Conservation (phyloP, 2,888 invertebrate species). For the Antitype chi region DNA sequence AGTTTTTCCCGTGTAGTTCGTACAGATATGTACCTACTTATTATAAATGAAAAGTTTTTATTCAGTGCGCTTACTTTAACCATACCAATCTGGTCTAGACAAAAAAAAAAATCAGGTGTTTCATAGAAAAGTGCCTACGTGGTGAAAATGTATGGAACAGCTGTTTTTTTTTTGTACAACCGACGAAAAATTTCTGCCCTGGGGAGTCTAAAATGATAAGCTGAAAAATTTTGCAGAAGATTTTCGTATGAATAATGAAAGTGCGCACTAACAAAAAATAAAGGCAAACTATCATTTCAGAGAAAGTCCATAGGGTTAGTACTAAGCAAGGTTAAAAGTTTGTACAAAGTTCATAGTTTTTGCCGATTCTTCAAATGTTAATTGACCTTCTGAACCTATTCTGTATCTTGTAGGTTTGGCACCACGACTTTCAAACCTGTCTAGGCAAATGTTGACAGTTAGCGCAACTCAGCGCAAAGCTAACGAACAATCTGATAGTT, state of each 20-base stretch:
- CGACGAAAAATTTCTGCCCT: too few relatives aligned
- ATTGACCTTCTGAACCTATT: not conserved
- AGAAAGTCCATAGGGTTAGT: not conserved
- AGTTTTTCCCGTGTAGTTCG: not conserved
- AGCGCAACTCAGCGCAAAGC: conserved; percentile 45
- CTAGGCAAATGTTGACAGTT: conserved; percentile 56
- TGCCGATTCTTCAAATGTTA: not conserved
- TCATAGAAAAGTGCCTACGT: too few relatives aligned
- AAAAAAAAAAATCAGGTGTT: too few relatives aligned
- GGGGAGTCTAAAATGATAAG: too few relatives aligned
- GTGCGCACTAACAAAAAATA: not conserved
- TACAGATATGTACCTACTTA: too few relatives aligned
- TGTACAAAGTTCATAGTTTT: not conserved
- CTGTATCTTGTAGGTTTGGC: not conserved
- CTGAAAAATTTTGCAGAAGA: too few relatives aligned
- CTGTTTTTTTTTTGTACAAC: too few relatives aligned
- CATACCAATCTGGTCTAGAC: too few relatives aligned
- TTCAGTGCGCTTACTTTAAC: too few relatives aligned
- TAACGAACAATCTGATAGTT: conserved; percentile 56
- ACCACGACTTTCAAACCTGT: conserved; percentile 36
- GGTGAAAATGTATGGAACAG: too few relatives aligned
- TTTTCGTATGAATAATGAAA: too few relatives aligned
- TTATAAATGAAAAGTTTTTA: too few relatives aligned
- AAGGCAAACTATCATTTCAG: not conserved
- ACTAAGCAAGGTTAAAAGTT: not conserved